phyloP scores from a whole-genome alignment of 2,888 invertebrate genomes.

The Yponomeuta cagnagella region DNA sequence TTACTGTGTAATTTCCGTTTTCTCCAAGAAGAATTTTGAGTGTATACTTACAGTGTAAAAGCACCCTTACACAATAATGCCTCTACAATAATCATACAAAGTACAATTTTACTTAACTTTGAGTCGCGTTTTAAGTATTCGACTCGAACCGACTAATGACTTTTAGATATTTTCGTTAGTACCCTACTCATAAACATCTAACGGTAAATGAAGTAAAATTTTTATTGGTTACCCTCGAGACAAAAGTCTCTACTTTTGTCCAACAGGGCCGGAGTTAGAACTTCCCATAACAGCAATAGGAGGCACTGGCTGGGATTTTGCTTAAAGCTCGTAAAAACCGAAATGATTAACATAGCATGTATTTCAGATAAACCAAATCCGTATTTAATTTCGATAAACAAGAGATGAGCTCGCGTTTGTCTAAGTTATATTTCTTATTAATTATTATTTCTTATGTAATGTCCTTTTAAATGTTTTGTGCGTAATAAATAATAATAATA shows the following conservation, averaged over 20 bases:
- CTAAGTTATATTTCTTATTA: no score
- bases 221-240: not conserved
- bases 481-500: no score
- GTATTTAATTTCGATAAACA: no score
- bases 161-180: not conserved
- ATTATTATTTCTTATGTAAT: no score
- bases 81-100: not conserved
- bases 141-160: not conserved
- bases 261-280: not conserved
- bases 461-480: no score
- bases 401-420: no score
- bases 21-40: not conserved
- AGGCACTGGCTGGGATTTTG: no score
- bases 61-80: not conserved
- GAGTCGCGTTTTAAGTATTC: not conserved
- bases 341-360: no score
- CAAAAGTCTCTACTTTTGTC: not conserved
- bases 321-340: no score
- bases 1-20: not conserved
- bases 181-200: not conserved
- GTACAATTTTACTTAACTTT: not conserved
- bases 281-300: not conserved
- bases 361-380: no score
- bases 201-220: conserved; percentile 5
- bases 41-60: not conserved